Evolutionary conservation across 2,888 invertebrate species (phyloP).

Genomic region (Polyommatus icarus): DNA sequence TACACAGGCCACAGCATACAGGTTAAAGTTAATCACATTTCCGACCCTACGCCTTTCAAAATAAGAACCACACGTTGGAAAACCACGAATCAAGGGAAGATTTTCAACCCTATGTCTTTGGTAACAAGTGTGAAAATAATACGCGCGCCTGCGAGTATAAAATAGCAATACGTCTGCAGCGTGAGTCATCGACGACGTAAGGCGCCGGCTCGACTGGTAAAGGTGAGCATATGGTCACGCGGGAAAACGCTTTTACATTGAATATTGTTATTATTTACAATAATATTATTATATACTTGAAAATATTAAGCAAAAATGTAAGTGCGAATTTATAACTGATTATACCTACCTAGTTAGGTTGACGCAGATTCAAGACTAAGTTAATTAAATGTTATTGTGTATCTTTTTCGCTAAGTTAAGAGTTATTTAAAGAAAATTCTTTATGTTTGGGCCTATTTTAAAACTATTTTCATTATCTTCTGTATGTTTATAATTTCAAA

Average conservation of each 20-base stretch:
- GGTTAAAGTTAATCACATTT: neutral
- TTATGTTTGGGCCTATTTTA: too few relatives aligned
- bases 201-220: conserved; percentile 37
- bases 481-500: neutral
- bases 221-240: neutral
- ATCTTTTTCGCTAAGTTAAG: too few relatives aligned
- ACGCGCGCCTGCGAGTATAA: conserved; percentile 49
- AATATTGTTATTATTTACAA: too few relatives aligned
- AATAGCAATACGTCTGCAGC: conserved; percentile 52
- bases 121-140: neutral
- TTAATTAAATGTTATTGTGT: too few relatives aligned
- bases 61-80: neutral
- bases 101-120: neutral
- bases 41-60: neutral
- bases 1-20: neutral
- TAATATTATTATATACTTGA: too few relatives aligned
- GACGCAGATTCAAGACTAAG: too few relatives aligned
- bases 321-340: too few relatives aligned
- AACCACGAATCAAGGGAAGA: neutral
- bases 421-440: too few relatives aligned
- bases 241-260: neutral
- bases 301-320: too few relatives aligned
- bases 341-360: too few relatives aligned
- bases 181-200: conserved; percentile 72
- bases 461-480: too few relatives aligned